Evolutionary conservation across 2,113 vertebrate species (phyloP).

Genomic region (Corydoras sp.): DNA sequence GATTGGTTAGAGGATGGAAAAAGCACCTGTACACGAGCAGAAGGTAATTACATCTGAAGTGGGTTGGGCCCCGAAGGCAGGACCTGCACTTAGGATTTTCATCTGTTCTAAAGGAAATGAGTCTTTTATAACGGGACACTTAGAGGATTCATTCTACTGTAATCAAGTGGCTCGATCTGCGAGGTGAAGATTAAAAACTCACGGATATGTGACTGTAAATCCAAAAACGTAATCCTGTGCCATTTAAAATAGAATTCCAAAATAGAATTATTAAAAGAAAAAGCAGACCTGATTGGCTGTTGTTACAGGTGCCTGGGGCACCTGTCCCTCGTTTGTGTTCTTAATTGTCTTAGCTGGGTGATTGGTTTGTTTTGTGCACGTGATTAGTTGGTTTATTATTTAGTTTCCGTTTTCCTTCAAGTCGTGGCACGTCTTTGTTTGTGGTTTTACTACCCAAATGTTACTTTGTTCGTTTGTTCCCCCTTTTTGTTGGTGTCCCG

Average conservation of each 20-base stretch:
- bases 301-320: too few species aligned
- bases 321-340: too few species aligned
- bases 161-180: slow-evolving; percentile 12
- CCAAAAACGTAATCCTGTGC: background rate
- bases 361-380: too few species aligned
- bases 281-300: too few species aligned
- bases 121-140: slow-evolving; percentile 31
- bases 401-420: too few species aligned
- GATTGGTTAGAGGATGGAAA: slow-evolving; percentile 49
- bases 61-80: slow-evolving; percentile 45
- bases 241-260: slow-evolving; percentile 20
- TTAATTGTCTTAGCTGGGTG: too few species aligned
- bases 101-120: slow-evolving; percentile 14
- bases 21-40: slow-evolving; percentile 37
- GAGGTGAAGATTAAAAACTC: slow-evolving; percentile 7
- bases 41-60: slow-evolving; percentile 61
- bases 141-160: slow-evolving; percentile 23
- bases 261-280: background rate
- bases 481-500: too few species aligned
- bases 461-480: too few species aligned
- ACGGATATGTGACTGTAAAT: slow-evolving; percentile 13
- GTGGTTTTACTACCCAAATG: too few species aligned
- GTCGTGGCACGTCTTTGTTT: too few species aligned
- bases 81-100: slow-evolving; percentile 26
- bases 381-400: too few species aligned